A percentile compares a stretch with the other conserved stretches of the same genome.
Conservation (phyloP, 2,113 vertebrate genomes). For the Eulacestoma nigropectus region DNA sequence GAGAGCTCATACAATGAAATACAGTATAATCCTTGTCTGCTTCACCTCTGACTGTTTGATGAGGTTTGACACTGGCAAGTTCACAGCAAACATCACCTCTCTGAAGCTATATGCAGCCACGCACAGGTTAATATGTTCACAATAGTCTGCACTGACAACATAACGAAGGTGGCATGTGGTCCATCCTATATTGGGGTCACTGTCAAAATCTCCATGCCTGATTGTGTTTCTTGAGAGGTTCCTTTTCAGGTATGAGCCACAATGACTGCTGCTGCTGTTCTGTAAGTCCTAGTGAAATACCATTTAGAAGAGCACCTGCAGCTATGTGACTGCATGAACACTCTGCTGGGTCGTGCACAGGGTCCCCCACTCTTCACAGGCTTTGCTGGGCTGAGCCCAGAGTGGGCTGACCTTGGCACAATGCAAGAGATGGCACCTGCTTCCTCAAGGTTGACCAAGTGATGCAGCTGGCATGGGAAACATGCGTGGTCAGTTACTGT, state of each 20-base stretch:
- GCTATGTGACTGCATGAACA: neutral
- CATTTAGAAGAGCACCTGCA: neutral
- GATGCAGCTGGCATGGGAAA: neutral
- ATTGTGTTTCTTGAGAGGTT: neutral
- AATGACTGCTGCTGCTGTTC: neutral
- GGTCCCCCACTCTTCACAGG: neutral
- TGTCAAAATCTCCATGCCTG: neutral
- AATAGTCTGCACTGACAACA: neutral
- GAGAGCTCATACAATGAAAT: neutral
- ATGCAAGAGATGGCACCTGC: neutral
- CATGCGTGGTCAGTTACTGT: neutral
- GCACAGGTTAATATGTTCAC: neutral
- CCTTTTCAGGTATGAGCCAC: neutral
- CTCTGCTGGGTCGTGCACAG: neutral
- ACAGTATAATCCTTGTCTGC: neutral
- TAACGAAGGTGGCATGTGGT: fast-evolving
- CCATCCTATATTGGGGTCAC: neutral
- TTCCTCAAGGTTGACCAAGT: neutral
- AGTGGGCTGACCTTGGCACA: neutral
- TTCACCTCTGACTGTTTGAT: neutral
- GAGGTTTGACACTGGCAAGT: neutral
- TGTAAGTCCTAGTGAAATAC: neutral
- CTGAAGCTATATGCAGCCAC: neutral
- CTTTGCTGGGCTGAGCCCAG: neutral
- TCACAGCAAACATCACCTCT: neutral